These are phyloP conservation scores for Apamea sordens DNA, from an alignment of 2,888 invertebrate genomes.

Conservation along the genomic window DNA sequence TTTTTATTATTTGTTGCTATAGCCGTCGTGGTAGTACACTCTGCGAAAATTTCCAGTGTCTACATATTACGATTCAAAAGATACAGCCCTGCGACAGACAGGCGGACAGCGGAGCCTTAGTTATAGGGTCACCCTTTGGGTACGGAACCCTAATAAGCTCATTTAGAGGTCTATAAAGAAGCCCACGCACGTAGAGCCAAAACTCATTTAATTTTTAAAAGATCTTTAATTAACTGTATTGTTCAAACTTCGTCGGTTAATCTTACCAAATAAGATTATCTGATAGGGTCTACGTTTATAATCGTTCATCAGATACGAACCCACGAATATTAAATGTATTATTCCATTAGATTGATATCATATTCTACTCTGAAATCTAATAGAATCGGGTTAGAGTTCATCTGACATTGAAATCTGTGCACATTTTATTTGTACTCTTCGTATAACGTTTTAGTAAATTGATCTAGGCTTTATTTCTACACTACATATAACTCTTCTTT, in stretches of 20 bases:
- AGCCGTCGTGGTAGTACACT: not conserved
- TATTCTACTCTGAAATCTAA: conserved; percentile 22
- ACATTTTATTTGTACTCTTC: conserved; percentile 20
- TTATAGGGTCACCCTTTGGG: not conserved
- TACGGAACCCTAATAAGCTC: not conserved
- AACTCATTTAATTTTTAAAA: conserved; percentile 17
- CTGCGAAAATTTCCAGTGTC: not conserved
- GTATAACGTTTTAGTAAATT: conserved; percentile 34
- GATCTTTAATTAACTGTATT: conserved; percentile 36
- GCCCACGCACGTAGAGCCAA: conserved; percentile 10
- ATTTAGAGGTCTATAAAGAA: not conserved
- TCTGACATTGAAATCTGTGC: conserved; percentile 33
- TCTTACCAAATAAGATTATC: conserved; percentile 33
- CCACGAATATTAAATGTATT: conserved; percentile 41
- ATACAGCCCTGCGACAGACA: too few species aligned
- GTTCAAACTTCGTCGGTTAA: conserved; percentile 20
- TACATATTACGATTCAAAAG: too few species aligned
- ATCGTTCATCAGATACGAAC: conserved; percentile 27
- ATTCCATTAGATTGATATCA: conserved; percentile 36
- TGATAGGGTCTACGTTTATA: conserved; percentile 34
- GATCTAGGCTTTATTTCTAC: conserved; percentile 27
- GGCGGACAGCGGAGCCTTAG: too few species aligned
- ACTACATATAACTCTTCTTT: not conserved
- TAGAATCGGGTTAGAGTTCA: conserved; percentile 38
- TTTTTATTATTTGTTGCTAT: not conserved